Percentiles rank a stretch among this genome's conserved stretches.
These are phyloP conservation scores for Melikaiella ostensackeni DNA, from an alignment of 2,888 invertebrate genomes.

Conservation along the genomic window DNA sequence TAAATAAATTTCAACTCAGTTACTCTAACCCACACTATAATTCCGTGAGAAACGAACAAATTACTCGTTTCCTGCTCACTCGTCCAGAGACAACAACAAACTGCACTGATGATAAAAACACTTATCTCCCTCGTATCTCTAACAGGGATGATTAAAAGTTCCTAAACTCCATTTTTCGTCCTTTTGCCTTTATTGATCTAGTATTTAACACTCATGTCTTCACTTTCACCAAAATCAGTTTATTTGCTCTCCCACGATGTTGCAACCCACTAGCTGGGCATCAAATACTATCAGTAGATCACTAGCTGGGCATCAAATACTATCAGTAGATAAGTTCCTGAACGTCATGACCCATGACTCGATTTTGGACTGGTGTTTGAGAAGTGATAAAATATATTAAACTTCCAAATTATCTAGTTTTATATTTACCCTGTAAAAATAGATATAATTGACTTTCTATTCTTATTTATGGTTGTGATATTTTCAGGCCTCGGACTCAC, in stretches of 20 bases:
- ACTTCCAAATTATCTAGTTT: not conserved
- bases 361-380: not conserved
- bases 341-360: not conserved
- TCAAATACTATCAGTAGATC: not conserved
- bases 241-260: not conserved
- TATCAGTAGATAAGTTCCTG: not conserved
- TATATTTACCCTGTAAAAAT: not conserved
- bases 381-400: not conserved
- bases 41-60: slow-evolving; percentile 3
- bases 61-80: not conserved
- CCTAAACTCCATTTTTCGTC: not conserved
- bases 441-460: not conserved
- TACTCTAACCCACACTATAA: not conserved
- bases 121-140: not conserved
- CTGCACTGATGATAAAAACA: not conserved
- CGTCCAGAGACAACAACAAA: not conserved
- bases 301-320: not conserved
- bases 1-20: slow-evolving; percentile 6
- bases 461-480: not conserved
- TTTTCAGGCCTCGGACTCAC: too few species aligned
- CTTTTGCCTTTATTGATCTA: not conserved
- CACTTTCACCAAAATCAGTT: not conserved
- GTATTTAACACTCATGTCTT: not conserved
- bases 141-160: not conserved
- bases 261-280: not conserved